These are phyloP conservation scores for Oopsacas minuta DNA, from an alignment of 37 sponge, comb jelly and placozoan genomes.

Conservation along the genomic window DNA sequence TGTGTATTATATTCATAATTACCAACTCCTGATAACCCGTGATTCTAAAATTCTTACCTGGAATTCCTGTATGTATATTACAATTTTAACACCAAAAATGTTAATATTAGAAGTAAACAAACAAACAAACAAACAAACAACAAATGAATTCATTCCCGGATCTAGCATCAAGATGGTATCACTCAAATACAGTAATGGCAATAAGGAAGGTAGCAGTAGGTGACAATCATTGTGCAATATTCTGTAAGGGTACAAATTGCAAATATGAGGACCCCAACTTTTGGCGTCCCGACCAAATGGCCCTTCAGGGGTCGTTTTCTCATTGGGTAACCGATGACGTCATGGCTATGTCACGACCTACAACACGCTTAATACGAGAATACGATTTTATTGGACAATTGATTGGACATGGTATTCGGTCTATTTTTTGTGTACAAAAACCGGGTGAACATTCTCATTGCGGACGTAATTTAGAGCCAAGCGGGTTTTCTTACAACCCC, in stretches of 20 bases:
- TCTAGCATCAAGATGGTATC: not conserved
- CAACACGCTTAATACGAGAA: conserved; percentile 43
- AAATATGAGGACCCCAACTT: not conserved
- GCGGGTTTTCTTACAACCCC: conserved; percentile 79
- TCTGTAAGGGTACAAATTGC: conserved; percentile 1
- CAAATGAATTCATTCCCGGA: not conserved
- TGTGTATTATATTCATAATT: too few species aligned
- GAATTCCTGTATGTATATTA: too few species aligned
- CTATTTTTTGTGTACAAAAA: conserved; percentile 84
- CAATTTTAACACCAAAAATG: too few species aligned
- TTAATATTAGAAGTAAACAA: too few species aligned
- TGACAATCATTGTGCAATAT: not conserved
- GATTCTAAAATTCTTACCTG: too few species aligned
- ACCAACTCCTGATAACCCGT: too few species aligned
- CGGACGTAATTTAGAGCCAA: conserved; percentile 59
- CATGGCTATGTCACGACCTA: conserved; percentile 88
- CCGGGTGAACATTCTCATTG: conserved; percentile 79
- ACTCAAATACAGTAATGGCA: conserved; percentile 4
- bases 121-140: not conserved
- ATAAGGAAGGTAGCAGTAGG: not conserved
- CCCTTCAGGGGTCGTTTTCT: not conserved
- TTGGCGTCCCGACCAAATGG: conserved; percentile 17
- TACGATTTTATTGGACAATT: conserved; percentile 50
- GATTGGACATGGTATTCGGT: conserved; percentile 42
- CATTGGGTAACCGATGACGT: conserved; percentile 78